Conservation (phyloP, 2,888 invertebrate species). For the Tenthredo amoena region DNA sequence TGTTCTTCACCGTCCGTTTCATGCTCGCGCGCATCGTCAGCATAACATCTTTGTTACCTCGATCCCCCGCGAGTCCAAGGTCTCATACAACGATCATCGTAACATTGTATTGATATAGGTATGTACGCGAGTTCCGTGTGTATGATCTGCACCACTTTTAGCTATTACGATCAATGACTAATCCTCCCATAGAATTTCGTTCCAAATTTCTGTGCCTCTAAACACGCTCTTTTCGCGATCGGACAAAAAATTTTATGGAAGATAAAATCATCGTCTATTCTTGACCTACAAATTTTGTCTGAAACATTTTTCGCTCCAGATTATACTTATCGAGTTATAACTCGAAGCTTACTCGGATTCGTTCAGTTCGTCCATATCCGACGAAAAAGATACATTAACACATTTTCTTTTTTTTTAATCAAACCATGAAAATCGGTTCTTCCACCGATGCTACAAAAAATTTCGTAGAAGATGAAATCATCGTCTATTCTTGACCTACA, state of each 20-base stretch:
- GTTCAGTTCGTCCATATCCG: not conserved
- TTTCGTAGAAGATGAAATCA: not conserved
- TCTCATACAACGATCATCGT: not conserved
- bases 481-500: not conserved
- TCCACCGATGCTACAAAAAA: not conserved
- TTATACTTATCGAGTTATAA: not conserved
- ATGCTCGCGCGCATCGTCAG: slow-evolving; percentile 30
- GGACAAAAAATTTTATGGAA: not conserved
- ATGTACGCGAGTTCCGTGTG: not conserved
- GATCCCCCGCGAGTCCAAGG: slow-evolving; percentile 37
- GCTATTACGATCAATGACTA: not conserved
- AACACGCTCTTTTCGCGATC: not conserved
- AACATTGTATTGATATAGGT: slow-evolving; percentile 1
- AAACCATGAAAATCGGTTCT: not conserved
- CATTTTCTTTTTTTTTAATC: not conserved
- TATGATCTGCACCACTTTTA: not conserved
- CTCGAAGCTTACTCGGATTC: not conserved
- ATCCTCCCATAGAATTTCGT: not conserved
- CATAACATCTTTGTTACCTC: slow-evolving; percentile 34
- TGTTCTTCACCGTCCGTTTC: slow-evolving; percentile 15
- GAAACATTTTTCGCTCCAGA: not conserved
- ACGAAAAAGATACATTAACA: not conserved
- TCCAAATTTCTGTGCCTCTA: not conserved
- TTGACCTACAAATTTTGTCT: not conserved
- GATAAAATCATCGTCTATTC: not conserved